Conservation (phyloP, 2,797 vertebrate species). For the Pseudochaenichthys georgianus region DNA sequence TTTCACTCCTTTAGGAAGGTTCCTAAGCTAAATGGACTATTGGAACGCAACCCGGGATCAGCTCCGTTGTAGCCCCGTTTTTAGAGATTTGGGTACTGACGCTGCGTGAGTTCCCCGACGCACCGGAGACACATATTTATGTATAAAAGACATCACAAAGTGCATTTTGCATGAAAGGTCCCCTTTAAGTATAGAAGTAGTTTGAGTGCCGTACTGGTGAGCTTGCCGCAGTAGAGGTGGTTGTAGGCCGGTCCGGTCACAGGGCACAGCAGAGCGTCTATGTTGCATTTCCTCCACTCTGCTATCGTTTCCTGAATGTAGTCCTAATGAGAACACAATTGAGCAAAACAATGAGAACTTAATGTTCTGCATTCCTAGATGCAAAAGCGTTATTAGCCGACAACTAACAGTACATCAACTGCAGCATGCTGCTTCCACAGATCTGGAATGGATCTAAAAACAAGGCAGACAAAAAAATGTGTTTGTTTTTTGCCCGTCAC, state of each 20-base stretch:
- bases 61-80: no score
- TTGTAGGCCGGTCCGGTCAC: constrained; percentile 88
- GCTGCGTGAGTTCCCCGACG: no score
- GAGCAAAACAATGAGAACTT: neutral
- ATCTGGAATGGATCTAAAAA: constrained; percentile 84
- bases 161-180: no score
- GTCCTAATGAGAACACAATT: constrained; percentile 73
- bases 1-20: no score
- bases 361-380: constrained; percentile 3
- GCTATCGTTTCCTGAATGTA: constrained; percentile 85
- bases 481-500: neutral
- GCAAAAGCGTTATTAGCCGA: neutral
- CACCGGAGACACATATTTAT: no score
- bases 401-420: constrained; percentile 83
- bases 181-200: neutral
- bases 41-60: no score
- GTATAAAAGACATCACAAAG: no score
- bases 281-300: constrained; percentile 88
- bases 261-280: constrained; percentile 93
- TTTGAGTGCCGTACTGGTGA: constrained; percentile 77
- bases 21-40: no score
- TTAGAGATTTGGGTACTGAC: no score
- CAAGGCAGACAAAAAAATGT: neutral
- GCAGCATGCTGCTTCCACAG: constrained; percentile 88
- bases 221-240: constrained; percentile 78